phyloP scores from a whole-genome alignment of 2,113 vertebrate genomes.

The Nycticryphes semicollaris region DNA sequence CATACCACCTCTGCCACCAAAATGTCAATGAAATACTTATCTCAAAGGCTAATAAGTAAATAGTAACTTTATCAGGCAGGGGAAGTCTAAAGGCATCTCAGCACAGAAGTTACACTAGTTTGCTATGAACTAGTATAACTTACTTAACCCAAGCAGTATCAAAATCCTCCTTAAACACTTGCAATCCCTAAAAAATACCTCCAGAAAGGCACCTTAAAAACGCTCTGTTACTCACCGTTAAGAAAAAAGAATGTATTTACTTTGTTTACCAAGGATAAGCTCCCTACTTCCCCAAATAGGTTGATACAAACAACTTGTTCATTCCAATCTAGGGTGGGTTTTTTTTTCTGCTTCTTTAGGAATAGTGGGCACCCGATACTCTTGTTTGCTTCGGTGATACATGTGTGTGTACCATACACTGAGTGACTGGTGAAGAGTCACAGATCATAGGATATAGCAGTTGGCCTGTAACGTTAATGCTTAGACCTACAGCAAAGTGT shows the following conservation, averaged over 20 bases:
- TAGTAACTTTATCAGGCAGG: neutral
- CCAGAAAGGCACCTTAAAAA: neutral
- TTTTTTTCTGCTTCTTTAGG: neutral
- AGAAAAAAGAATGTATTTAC: neutral
- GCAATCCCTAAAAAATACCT: neutral
- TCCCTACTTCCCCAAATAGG: neutral
- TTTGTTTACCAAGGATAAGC: neutral
- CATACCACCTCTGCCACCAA: neutral
- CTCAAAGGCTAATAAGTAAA: neutral
- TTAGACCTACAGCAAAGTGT: neutral
- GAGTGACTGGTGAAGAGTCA: neutral
- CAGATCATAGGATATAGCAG: neutral
- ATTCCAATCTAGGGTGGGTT: neutral
- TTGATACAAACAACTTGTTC: neutral
- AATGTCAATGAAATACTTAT: neutral
- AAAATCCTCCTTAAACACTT: neutral
- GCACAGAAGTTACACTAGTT: neutral
- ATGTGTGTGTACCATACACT: fast-evolving
- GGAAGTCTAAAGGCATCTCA: neutral
- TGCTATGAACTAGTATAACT: neutral
- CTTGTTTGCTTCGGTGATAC: neutral
- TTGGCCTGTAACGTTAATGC: neutral
- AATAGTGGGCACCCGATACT: fast-evolving
- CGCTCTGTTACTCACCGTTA: neutral
- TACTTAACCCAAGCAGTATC: neutral